Conservation (phyloP, 2,888 invertebrate genomes). For the Dione juno region DNA sequence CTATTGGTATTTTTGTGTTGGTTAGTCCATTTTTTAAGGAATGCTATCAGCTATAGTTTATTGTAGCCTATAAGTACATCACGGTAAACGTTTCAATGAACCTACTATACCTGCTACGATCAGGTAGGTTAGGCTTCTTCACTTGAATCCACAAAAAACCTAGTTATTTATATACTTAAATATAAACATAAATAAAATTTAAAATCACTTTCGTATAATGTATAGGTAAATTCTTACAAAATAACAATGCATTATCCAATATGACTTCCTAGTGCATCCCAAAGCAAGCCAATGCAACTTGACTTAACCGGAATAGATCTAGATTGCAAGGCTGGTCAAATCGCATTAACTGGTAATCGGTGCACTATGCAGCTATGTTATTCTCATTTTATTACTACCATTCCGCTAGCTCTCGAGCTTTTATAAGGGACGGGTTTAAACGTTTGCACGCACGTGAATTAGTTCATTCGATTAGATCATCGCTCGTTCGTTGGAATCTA, state of each 20-base stretch:
- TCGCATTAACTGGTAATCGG: constrained; percentile 66
- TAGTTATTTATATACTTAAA: neutral
- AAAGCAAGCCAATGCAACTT: constrained; percentile 47
- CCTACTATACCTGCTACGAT: too few species aligned
- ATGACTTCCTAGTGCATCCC: constrained; percentile 36
- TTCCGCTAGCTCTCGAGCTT: constrained; percentile 39
- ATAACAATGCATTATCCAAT: constrained; percentile 29
- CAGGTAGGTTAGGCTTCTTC: too few species aligned
- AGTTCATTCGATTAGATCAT: constrained; percentile 30
- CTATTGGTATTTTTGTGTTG: too few species aligned
- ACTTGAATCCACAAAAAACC: too few species aligned
- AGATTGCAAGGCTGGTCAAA: constrained; percentile 64
- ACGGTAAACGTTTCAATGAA: too few species aligned
- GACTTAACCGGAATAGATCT: constrained; percentile 61
- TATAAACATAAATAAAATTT: neutral
- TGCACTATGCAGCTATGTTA: constrained; percentile 43
- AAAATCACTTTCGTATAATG: neutral
- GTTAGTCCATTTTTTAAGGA: too few species aligned
- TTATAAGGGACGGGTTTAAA: constrained; percentile 38
- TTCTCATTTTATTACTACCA: constrained; percentile 42
- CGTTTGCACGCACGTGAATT: constrained; percentile 37
- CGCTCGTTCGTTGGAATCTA: constrained; percentile 36
- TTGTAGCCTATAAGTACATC: too few species aligned
- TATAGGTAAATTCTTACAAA: constrained; percentile 24
- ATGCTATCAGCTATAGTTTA: too few species aligned